phyloP scores from a whole-genome alignment of 2,113 vertebrate species.

The Danio rerio region DNA sequence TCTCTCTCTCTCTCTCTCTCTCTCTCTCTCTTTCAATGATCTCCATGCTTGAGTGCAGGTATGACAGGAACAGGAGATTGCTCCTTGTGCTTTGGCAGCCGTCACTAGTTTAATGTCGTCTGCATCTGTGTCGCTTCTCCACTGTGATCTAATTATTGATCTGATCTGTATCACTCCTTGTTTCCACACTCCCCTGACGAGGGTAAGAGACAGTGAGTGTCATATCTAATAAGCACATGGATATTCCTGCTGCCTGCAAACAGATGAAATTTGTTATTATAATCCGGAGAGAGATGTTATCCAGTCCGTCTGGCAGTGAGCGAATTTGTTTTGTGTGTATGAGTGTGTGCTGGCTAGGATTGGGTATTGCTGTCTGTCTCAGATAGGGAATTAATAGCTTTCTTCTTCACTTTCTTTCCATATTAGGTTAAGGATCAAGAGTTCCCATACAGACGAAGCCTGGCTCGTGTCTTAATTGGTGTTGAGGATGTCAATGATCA shows the following conservation, averaged over 20 bases:
- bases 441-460: constrained; percentile 91
- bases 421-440: constrained; percentile 95
- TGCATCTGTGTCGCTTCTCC: constrained; percentile 32
- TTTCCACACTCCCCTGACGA: constrained; percentile 40
- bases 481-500: constrained; percentile 97
- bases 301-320: constrained; percentile 10
- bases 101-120: constrained; percentile 36
- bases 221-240: constrained; percentile 45
- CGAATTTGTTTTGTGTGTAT: constrained; percentile 3
- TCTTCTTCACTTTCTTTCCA: constrained; percentile 44
- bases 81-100: constrained; percentile 30
- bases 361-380: constrained; percentile 24
- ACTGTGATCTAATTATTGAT: constrained; percentile 59
- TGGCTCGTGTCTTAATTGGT: constrained; percentile 89
- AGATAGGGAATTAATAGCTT: constrained; percentile 11
- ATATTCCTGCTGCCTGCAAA: constrained; percentile 43
- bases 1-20: constrained; percentile 11
- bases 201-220: constrained; percentile 36
- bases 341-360: constrained; percentile 20
- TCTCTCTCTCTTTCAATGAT: not conserved
- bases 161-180: constrained; percentile 53
- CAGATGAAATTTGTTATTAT: constrained; percentile 54
- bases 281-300: constrained; percentile 53
- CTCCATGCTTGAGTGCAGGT: constrained; percentile 33
- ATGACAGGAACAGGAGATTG: constrained; percentile 35